These are phyloP conservation scores for Lacerta bilineata DNA, from an alignment of 2,797 vertebrate genomes.

Conservation along the genomic window DNA sequence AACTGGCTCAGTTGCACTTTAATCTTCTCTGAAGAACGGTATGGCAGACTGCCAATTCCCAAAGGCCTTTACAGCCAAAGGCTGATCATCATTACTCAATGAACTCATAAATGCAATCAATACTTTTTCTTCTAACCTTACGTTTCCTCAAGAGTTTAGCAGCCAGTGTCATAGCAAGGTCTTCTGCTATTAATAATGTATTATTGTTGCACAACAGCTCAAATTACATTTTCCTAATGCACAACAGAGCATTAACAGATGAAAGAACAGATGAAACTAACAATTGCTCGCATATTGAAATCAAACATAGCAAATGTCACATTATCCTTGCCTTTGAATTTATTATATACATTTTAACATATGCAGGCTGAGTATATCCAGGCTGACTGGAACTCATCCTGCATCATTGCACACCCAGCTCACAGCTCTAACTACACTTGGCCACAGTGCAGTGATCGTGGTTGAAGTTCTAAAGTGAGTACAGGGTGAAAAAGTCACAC, in stretches of 20 bases:
- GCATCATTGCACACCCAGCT: background rate
- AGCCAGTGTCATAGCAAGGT: slow-evolving; percentile 20
- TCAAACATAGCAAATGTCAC: background rate
- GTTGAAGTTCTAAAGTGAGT: background rate
- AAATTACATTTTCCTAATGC: background rate
- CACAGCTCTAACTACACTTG: background rate
- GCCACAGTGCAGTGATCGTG: no score
- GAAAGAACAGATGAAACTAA: background rate
- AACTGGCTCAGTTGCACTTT: slow-evolving; percentile 3
- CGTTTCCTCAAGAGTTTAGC: slow-evolving; percentile 6
- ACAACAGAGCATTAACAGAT: background rate
- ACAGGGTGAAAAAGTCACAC: background rate
- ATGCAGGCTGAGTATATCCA: background rate
- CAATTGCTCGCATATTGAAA: background rate
- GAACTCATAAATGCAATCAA: slow-evolving; percentile 38
- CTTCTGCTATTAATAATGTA: background rate
- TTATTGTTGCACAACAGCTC: background rate
- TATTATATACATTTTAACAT: background rate
- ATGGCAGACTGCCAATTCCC: slow-evolving; percentile 9
- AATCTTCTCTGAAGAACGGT: background rate
- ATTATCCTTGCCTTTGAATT: slow-evolving; percentile 11
- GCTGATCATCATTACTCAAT: background rate
- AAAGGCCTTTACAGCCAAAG: slow-evolving; percentile 15
- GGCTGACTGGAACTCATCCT: background rate
- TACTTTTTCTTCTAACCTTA: background rate